These are phyloP conservation scores for Halictus quadricinctus DNA, from an alignment of 2,888 invertebrate genomes.

Conservation along the genomic window DNA sequence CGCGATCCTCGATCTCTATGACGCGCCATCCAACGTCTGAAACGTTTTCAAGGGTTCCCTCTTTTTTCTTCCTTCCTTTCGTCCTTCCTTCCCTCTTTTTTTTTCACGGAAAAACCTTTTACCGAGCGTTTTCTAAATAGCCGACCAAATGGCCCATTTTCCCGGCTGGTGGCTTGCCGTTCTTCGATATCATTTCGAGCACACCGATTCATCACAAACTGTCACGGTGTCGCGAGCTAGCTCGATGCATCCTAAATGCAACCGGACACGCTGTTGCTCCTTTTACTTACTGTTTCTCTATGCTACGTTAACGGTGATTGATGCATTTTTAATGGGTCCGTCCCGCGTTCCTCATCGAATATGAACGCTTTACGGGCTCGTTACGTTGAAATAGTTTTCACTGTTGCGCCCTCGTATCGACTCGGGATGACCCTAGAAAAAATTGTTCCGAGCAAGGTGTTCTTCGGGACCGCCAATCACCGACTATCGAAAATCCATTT, in stretches of 20 bases:
- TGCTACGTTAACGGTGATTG: conserved; percentile 52
- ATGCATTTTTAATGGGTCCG: conserved; percentile 51
- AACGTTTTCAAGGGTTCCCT: neutral
- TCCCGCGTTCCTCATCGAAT: conserved; percentile 33
- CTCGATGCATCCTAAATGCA: conserved; percentile 59
- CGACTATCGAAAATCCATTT: neutral
- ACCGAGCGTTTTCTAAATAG: conserved; percentile 49
- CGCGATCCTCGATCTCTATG: conserved; percentile 15
- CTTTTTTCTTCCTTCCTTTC: neutral
- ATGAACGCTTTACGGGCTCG: conserved; percentile 46
- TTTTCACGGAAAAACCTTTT: neutral
- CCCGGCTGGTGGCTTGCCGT: conserved; percentile 28
- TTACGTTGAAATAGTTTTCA: conserved; percentile 25
- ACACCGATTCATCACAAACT: conserved; percentile 64
- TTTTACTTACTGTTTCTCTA: conserved; percentile 51
- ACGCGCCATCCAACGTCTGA: neutral
- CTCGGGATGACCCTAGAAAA: neutral
- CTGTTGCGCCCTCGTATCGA: neutral
- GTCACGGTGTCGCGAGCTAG: conserved; percentile 45
- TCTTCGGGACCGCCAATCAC: neutral
- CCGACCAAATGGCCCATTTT: conserved; percentile 54
- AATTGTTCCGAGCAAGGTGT: neutral
- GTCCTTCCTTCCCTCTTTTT: too few species aligned
- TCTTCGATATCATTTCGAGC: conserved; percentile 49
- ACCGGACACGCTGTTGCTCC: conserved; percentile 52